A percentile compares a stretch with the other conserved stretches of the same genome.
These are phyloP conservation scores for Netelia melanura DNA, from an alignment of 2,888 invertebrate species.

Conservation along the genomic window DNA sequence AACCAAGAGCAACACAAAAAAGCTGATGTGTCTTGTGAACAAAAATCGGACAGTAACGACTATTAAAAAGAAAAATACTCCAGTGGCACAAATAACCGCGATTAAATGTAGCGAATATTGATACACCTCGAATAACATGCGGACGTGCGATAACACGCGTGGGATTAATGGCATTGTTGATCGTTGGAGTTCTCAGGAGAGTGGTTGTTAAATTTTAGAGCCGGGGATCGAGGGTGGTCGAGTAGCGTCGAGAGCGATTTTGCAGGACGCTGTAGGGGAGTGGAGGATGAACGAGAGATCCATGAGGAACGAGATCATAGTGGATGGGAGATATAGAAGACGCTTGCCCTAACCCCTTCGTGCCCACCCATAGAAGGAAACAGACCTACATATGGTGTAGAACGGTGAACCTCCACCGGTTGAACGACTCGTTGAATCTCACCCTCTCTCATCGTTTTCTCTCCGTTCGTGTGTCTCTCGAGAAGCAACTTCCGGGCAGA, in stretches of 20 bases:
- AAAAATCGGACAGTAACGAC: too few relatives aligned
- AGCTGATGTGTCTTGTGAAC: too few relatives aligned
- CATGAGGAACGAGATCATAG: background rate
- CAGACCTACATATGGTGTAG: constrained; percentile 31
- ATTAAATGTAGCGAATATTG: too few relatives aligned
- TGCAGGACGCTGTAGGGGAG: background rate
- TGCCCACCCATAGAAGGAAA: constrained; percentile 16
- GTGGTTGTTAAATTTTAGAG: background rate
- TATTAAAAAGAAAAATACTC: too few relatives aligned
- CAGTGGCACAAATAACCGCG: too few relatives aligned
- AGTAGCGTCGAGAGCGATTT: background rate
- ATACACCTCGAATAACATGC: too few relatives aligned
- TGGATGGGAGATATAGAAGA: constrained; percentile 7
- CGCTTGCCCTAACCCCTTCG: constrained; percentile 14
- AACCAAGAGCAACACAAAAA: too few relatives aligned
- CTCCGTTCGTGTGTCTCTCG: constrained; percentile 39
- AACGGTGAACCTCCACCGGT: constrained; percentile 32
- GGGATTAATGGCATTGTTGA: background rate
- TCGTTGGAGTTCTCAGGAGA: background rate
- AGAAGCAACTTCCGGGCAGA: constrained; percentile 69
- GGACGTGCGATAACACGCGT: background rate
- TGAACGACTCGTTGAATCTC: constrained; percentile 57
- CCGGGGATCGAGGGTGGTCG: background rate
- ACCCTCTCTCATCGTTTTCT: background rate
- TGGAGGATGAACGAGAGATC: background rate